These are phyloP conservation scores for Pelvicachromis taeniatus DNA, from an alignment of 2,113 vertebrate genomes.

Conservation along the genomic window DNA sequence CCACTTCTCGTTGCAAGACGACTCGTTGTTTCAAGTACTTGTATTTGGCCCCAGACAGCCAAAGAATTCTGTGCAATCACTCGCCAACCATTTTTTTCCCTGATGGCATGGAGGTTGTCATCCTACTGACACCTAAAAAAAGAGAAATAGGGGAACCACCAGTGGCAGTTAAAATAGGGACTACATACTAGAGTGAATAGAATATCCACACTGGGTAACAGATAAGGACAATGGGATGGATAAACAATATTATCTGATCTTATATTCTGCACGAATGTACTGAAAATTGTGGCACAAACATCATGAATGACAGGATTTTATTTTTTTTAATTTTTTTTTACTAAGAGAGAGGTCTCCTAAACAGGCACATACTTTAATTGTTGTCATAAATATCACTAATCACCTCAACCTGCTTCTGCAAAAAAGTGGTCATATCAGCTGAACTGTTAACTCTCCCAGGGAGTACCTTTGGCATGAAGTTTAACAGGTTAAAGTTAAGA, in stretches of 20 bases:
- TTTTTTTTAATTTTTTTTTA: fast-evolving
- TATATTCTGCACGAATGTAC: neutral
- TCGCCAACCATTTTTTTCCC: neutral
- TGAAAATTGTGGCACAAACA: neutral
- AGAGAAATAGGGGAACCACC: neutral
- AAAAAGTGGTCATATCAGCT: neutral
- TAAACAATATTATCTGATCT: neutral
- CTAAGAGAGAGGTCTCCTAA: neutral
- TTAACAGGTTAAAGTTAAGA: neutral
- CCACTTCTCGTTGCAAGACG: neutral
- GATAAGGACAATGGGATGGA: neutral
- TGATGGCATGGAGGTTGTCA: neutral
- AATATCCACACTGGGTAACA: neutral
- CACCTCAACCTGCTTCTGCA: neutral
- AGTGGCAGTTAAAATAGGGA: neutral
- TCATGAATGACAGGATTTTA: neutral
- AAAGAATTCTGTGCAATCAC: neutral
- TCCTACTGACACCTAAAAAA: neutral
- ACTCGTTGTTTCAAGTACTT: neutral
- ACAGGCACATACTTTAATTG: neutral
- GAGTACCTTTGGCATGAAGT: neutral
- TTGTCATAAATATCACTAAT: neutral
- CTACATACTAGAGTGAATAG: neutral
- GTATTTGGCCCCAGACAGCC: neutral
- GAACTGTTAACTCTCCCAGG: neutral